These are phyloP conservation scores for Tinea trinotella DNA, from an alignment of 2,888 invertebrate genomes.

Conservation along the genomic window DNA sequence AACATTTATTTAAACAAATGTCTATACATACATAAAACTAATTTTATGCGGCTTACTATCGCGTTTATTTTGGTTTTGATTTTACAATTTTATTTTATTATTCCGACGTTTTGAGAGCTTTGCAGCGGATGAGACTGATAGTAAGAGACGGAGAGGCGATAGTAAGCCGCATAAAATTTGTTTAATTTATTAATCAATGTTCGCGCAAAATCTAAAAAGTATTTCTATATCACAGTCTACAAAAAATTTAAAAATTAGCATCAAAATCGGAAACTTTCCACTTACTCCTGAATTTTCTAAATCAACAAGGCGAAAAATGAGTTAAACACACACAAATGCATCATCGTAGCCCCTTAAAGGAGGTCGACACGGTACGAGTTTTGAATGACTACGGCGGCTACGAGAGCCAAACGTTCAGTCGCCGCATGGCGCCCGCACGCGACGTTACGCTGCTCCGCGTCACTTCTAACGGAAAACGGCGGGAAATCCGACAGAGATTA, in stretches of 20 bases:
- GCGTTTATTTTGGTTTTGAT: too few species aligned
- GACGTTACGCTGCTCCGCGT: slow-evolving; percentile 3
- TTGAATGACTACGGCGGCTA: slow-evolving; percentile 7
- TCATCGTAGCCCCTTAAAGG: not conserved
- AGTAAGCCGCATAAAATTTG: too few species aligned
- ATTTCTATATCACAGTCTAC: not conserved
- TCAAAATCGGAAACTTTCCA: not conserved
- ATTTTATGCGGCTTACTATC: too few species aligned
- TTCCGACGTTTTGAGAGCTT: too few species aligned
- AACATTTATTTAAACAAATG: too few species aligned
- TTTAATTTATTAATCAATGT: too few species aligned
- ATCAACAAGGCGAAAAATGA: slow-evolving; percentile 2
- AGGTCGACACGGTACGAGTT: not conserved
- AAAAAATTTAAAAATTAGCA: not conserved
- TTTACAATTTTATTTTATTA: too few species aligned
- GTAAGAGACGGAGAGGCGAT: too few species aligned
- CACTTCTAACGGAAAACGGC: slow-evolving; percentile 4
- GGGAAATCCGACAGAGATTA: slow-evolving; percentile 17
- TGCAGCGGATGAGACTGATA: too few species aligned
- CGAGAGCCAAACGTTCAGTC: slow-evolving; percentile 17
- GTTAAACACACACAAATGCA: slow-evolving; percentile 1
- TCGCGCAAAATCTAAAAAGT: too few species aligned
- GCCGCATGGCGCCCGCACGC: slow-evolving; percentile 20
- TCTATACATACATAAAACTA: too few species aligned
- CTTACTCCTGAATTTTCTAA: slow-evolving; percentile 1